Base-by-base conservation (phyloP, 2,797 vertebrate genomes). In the Microhierax caerulescens region DNA sequence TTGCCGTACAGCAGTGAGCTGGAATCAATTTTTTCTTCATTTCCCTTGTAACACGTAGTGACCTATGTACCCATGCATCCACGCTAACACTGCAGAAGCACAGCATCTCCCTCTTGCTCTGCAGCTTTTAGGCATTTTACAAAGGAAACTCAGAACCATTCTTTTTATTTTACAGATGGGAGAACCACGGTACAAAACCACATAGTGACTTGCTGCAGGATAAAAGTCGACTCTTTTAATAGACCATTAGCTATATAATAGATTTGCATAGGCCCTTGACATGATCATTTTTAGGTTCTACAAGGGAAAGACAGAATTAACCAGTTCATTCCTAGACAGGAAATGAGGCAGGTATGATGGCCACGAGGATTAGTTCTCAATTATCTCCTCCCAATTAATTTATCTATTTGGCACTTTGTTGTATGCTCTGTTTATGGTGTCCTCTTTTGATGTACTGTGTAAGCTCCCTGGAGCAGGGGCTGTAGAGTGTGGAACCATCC, bases 11-110 rank as follows among this genome's bases (percentile, higher is more conserved):
- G 65, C 81, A 94, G 4, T 0, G 11, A 85, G n/a, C n/a, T 74
- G 48, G 53, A 64, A 45, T 15, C 13, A 36, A 20, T 4, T 5
- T 37, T 78, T 45, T 17, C 11, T 80, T 63, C 19, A 6, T 51
- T 61, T 69, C 34, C 57, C 5, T 1, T 9, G 7, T 25, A 51
- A n/a, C 39, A 41, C 43, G 50, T 11, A 7, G 34, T 39, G 75
- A 60, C 24, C 27, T 17, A 1, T 1, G 1, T 16, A 43, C 34
- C 47, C 17, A 45, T 2, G 0, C 18, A 18, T 7, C 28, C 0
- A 0, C 2, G 10, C 18, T 59, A 36, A 30, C 16, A 4, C 32
- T 50, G 16, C 59, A 32, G 10, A 37, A 50, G 10, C 22, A 39
- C 23, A 85, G 32, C 54, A 45, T 8, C 65, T 75, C 53, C 43